Base-by-base conservation (phyloP, 2,113 vertebrate genomes). In the Syngnathoides biaculeatus region DNA sequence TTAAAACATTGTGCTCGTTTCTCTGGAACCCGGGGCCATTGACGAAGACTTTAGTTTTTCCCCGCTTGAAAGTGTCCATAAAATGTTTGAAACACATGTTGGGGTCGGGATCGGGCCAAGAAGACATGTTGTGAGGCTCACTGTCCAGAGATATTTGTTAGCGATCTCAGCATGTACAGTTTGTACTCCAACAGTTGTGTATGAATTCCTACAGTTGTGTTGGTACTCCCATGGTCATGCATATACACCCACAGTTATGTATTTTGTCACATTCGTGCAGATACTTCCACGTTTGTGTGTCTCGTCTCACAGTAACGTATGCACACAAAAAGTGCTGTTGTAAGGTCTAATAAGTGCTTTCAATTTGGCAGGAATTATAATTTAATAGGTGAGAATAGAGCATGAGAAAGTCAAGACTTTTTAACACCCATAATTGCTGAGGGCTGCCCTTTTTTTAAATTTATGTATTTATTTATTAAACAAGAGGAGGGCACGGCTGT, bases 401-500 rank as follows among this genome's bases (percentile, higher is more conserved):
- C 72, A 55, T 53, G 60, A 62, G 43, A 67, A 69, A 66, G 70
- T 71, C 45, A 72, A 30, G 43, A 78, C 79, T 77, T 79, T 78
- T 79, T 78, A 85, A 88, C 66, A 57, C 67, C 69, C 58, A 40
- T 84, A 87, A 75, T 63, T 84, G 89, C 89, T 88, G 85, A 89
- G 79, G 40, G 71, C 60, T 63, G 65, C 50, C 48, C 19, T 56
- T 56, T 27, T 27, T 58, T 58, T 13, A n/a, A n/a, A n/a, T n/a
- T n/a, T n/a, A n/a, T n/a, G n/a, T 30, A 17, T 27, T 22, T 39
- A 6, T 27, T 79, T 82, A 82, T 52, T 75, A 64, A 38, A 50
- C 39, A 68, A 77, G 74, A 73, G 76, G 67, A 77, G 58, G 57
- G 43, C 75, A 80, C 38, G 66, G 67, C 60, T 75, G 67, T 40